Evolutionary conservation across 2,113 vertebrate genomes (phyloP).

Genomic region (Onychorhynchus coronatus): DNA sequence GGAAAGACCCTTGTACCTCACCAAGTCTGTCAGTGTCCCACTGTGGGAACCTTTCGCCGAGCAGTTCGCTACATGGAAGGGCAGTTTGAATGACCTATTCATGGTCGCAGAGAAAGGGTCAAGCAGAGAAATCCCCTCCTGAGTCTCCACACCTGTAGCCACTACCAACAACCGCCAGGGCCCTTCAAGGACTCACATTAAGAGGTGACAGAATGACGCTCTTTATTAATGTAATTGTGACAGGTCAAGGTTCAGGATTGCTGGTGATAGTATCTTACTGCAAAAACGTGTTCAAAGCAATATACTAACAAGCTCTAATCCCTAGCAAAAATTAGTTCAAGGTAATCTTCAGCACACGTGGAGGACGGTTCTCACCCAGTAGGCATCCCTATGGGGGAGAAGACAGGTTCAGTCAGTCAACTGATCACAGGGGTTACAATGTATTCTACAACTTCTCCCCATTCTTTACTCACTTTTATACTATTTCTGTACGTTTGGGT

Average conservation of each 20-base stretch:
- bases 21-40: neutral
- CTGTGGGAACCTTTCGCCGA: neutral
- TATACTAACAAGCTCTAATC: neutral
- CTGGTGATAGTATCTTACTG: neutral
- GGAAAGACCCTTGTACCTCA: neutral
- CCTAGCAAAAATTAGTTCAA: neutral
- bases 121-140: neutral
- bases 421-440: neutral
- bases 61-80: neutral
- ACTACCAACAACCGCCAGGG: fast-evolving
- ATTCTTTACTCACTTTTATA: neutral
- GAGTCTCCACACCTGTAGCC: neutral
- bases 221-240: neutral
- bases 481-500: neutral
- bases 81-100: neutral
- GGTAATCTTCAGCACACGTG: fast-evolving
- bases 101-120: neutral
- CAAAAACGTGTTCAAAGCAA: fast-evolving
- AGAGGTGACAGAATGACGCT: neutral
- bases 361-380: neutral
- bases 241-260: neutral
- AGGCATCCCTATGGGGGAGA: fast-evolving
- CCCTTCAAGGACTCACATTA: neutral
- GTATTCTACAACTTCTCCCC: neutral
- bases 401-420: neutral